phyloP scores from a whole-genome alignment of 2,113 vertebrate species.

The Austrofundulus limnaeus region DNA sequence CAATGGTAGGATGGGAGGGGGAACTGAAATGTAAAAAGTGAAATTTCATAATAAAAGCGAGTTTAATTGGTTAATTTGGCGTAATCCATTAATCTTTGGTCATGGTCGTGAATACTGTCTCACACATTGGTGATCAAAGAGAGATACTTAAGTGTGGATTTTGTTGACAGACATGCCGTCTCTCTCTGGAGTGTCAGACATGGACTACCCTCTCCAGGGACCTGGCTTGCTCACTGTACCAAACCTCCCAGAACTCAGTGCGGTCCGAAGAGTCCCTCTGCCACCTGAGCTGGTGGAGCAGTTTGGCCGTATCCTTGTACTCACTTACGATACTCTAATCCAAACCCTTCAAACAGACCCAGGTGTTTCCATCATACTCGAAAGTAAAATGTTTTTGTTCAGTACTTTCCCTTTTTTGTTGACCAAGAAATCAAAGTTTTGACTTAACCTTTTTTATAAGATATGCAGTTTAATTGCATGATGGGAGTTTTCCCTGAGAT shows the following conservation, averaged over 20 bases:
- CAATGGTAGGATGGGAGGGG: not conserved
- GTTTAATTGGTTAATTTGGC: too few relatives aligned
- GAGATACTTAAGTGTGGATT: not conserved
- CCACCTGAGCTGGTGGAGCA: constrained; percentile 96
- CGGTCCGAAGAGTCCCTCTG: constrained; percentile 89
- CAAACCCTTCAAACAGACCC: not conserved
- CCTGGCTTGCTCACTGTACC: constrained; percentile 89
- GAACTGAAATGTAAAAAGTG: not conserved
- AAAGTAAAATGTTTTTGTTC: not conserved
- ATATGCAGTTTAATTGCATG: constrained; percentile 99
- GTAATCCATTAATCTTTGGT: too few relatives aligned
- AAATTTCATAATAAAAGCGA: too few relatives aligned
- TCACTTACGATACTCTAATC: not conserved
- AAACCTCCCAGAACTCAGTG: constrained; percentile 91
- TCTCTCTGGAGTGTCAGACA: constrained; percentile 93
- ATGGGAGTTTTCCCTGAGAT: constrained; percentile 98
- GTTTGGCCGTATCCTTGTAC: constrained; percentile 93
- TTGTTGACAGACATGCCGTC: constrained; percentile 86
- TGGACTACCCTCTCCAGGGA: constrained; percentile 97
- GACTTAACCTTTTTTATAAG: constrained; percentile 81
- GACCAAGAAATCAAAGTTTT: constrained; percentile 1
- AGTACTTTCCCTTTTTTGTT: not conserved
- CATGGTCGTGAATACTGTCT: not conserved
- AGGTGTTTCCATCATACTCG: not conserved
- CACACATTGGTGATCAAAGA: not conserved